These are phyloP conservation scores for Sceloporus undulatus DNA, from an alignment of 2,113 vertebrate genomes.

Conservation along the genomic window DNA sequence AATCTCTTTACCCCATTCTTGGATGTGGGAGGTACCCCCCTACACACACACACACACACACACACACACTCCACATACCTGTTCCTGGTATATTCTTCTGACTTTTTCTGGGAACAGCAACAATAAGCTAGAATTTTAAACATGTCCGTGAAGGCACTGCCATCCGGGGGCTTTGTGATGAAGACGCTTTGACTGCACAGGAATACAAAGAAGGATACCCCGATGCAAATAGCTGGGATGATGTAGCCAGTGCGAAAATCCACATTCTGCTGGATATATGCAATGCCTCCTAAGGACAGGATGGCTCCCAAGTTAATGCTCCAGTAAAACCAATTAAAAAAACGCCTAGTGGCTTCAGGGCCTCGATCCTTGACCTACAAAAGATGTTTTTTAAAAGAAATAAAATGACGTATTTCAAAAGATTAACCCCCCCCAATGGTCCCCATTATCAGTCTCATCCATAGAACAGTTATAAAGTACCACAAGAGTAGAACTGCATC, in stretches of 20 bases:
- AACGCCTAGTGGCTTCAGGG: conserved; percentile 93
- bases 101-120: conserved; percentile 80
- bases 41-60: neutral
- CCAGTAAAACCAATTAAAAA: conserved; percentile 99
- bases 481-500: no score
- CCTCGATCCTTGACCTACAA: conserved; percentile 93
- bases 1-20: conserved; percentile 39
- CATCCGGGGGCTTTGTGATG: conserved; percentile 93
- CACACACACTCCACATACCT: conserved; percentile 67
- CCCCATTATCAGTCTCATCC: no score
- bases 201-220: conserved; percentile 90
- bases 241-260: conserved; percentile 88
- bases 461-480: no score
- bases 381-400: neutral
- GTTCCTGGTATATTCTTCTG: conserved; percentile 65
- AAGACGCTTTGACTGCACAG: conserved; percentile 89
- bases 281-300: conserved; percentile 90
- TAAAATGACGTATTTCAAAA: no score
- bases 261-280: conserved; percentile 94
- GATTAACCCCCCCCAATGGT: no score
- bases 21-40: neutral
- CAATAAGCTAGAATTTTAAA: conserved; percentile 86
- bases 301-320: conserved; percentile 98
- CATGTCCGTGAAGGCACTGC: conserved; percentile 94
- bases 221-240: conserved; percentile 89